A percentile compares a stretch with the other conserved stretches of the same genome.
phyloP scores from a whole-genome alignment of 2,113 vertebrate genomes.

The Pollimyrus isidori region DNA sequence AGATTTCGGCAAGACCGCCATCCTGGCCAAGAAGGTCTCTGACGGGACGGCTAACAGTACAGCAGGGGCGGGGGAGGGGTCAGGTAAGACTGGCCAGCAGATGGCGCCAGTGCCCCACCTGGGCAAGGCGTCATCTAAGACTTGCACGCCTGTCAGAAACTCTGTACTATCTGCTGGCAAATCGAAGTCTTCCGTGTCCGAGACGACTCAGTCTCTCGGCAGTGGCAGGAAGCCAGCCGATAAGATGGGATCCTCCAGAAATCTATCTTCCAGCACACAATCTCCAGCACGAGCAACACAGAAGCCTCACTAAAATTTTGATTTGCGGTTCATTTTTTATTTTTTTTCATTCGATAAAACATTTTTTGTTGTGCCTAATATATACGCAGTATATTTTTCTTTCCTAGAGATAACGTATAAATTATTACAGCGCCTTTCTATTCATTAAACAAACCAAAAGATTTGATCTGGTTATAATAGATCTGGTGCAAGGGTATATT shows the following conservation, averaged over 20 bases:
- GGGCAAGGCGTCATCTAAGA: constrained; percentile 59
- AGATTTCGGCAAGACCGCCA: constrained; percentile 80
- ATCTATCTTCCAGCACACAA: constrained; percentile 80
- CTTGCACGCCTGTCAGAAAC: constrained; percentile 67
- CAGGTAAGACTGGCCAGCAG: constrained; percentile 46
- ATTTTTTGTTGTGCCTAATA: constrained; percentile 80
- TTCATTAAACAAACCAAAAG: constrained; percentile 73
- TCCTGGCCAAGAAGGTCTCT: constrained; percentile 73
- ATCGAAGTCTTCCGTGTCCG: constrained; percentile 82
- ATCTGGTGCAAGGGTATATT: constrained; percentile 61
- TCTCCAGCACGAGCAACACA: constrained; percentile 77
- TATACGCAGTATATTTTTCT: constrained; percentile 40
- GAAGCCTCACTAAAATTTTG: constrained; percentile 77
- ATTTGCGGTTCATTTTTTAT: constrained; percentile 53
- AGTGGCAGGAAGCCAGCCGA: constrained; percentile 72
- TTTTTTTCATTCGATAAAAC: constrained; percentile 59
- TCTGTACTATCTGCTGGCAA: constrained; percentile 75
- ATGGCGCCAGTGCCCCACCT: constrained; percentile 38
- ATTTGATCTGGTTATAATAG: constrained; percentile 66
- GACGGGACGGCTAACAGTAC: constrained; percentile 59
- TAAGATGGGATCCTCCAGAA: constrained; percentile 69
- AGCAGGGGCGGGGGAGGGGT: constrained; percentile 42
- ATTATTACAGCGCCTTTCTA: constrained; percentile 79
- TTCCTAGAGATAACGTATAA: constrained; percentile 57
- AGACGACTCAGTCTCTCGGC: constrained; percentile 60